Evolutionary conservation across 2,113 vertebrate species (phyloP), one percentile per base, ranked within the genome.

Genomic region (Cyanocitta stelleri): DNA sequence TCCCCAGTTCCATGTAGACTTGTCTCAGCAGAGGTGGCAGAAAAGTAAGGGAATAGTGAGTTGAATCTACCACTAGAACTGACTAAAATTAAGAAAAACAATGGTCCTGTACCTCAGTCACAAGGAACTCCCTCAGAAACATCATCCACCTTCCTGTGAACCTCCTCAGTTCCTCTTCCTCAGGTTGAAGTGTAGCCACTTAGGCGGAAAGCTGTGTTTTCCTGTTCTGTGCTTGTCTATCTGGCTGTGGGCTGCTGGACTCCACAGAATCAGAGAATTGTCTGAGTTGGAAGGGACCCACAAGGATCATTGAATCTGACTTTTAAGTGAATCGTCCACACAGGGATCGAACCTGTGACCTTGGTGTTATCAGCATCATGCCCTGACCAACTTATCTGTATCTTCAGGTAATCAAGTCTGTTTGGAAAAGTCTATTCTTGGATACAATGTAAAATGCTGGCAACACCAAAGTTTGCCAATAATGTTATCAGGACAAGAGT

Each of bases 251-350:
- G 39, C 55, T 77, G 41, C 69, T 63, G 39, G 69, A 35, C 33
- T 33, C 19, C 48, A 39, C 10, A 46, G 64, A 61, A 46, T 11
- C 48, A 69, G 39, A 46, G 39, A 62, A 54, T 39, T 62, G 27
- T 61, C 23, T 23, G 23, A 54, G 19, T 11, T 46, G 23, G 55
- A 68, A 78, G 39, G 23, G 46, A 54, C 12, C 10, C 16, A 24
- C 16, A 7, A 39, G 33, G 27, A 69, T 54, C 37, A 33, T 2
- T 0, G 0, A 52, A 18, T 29, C 33, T 8, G 15, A 0, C 33
- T 69, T 54, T 20, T 15, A 54, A 33, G 29, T 23, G 55, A 61
- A 24, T 29, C 27, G 15, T 46, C 33, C 63, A 29, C 9, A 22
- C 4, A 39, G 33, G 18, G 46, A 27, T 54, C 0, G 0, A 69